These are phyloP conservation scores for Lasioglossum vierecki DNA, from an alignment of 2,888 invertebrate species.

Conservation along the genomic window DNA sequence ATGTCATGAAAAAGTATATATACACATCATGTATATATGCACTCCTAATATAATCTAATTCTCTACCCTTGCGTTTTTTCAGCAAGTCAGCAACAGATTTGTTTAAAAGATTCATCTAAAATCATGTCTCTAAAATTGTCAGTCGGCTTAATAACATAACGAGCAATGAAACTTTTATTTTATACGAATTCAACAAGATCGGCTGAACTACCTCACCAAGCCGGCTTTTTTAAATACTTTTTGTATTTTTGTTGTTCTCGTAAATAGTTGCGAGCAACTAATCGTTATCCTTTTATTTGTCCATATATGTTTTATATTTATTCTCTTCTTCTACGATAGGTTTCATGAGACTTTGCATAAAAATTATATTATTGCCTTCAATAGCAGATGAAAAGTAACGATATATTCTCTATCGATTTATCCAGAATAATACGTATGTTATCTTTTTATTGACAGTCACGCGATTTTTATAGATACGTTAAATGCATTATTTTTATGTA, in stretches of 20 bases:
- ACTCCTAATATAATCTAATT: slow-evolving; percentile 59
- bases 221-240: slow-evolving; percentile 66
- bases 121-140: slow-evolving; percentile 76
- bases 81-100: slow-evolving; percentile 74
- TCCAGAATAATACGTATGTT: slow-evolving; percentile 40
- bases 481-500: slow-evolving; percentile 47
- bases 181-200: slow-evolving; percentile 71
- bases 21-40: slow-evolving; percentile 67
- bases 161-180: slow-evolving; percentile 55
- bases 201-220: slow-evolving; percentile 65
- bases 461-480: slow-evolving; percentile 40
- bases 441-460: slow-evolving; percentile 46
- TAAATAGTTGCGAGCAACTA: slow-evolving; percentile 49
- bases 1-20: slow-evolving; percentile 68
- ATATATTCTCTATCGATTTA: slow-evolving; percentile 38
- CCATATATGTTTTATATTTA: slow-evolving; percentile 33
- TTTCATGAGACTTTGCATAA: slow-evolving; percentile 60
- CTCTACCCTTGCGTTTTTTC: slow-evolving; percentile 63
- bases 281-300: slow-evolving; percentile 47
- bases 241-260: neutral
- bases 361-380: slow-evolving; percentile 69
- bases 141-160: slow-evolving; percentile 77
- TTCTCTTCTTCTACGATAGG: slow-evolving; percentile 31
- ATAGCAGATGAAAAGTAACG: slow-evolving; percentile 64
- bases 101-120: slow-evolving; percentile 77